Conservation (phyloP, 2,888 invertebrate genomes). For the Heteropelma amictum region DNA sequence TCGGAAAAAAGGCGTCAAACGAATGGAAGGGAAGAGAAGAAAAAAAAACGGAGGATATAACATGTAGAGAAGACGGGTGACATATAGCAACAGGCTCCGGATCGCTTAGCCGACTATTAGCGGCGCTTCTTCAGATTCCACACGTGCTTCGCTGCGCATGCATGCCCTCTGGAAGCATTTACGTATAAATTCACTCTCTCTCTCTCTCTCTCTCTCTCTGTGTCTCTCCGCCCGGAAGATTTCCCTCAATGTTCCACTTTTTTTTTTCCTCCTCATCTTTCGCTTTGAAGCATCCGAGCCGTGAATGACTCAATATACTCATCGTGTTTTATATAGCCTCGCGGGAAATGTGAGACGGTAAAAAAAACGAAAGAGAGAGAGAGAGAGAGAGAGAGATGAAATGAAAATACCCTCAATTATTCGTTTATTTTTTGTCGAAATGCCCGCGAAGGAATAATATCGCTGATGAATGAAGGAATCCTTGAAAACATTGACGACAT, state of each 20-base stretch:
- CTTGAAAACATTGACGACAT: too few relatives aligned
- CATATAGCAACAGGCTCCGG: conserved; percentile 67
- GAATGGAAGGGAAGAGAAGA: conserved; percentile 7
- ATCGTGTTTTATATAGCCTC: neutral
- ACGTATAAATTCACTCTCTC: conserved; percentile 56
- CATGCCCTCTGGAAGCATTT: conserved; percentile 51
- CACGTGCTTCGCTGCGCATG: conserved; percentile 59
- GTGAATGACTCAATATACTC: conserved; percentile 34
- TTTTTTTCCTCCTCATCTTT: conserved; percentile 13
- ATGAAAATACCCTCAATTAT: too few relatives aligned
- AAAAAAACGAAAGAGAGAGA: neutral
- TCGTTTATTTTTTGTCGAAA: too few relatives aligned
- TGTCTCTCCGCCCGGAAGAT: conserved; percentile 26
- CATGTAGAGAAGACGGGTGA: conserved; percentile 59
- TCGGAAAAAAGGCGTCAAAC: conserved; percentile 17
- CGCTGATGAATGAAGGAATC: too few relatives aligned
- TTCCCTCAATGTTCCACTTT: conserved; percentile 26
- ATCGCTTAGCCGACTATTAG: conserved; percentile 70
- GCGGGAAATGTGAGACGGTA: neutral
- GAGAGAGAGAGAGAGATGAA: too few relatives aligned
- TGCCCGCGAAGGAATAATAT: too few relatives aligned
- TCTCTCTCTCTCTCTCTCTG: conserved; percentile 39
- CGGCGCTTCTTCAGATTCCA: conserved; percentile 53
- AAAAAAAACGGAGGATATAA: conserved; percentile 1
- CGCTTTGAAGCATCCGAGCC: conserved; percentile 23